A percentile compares a stretch with the other conserved stretches of the same genome.
Evolutionary conservation across 2,113 vertebrate species (phyloP).

Genomic region (Artemisiospiza belli): DNA sequence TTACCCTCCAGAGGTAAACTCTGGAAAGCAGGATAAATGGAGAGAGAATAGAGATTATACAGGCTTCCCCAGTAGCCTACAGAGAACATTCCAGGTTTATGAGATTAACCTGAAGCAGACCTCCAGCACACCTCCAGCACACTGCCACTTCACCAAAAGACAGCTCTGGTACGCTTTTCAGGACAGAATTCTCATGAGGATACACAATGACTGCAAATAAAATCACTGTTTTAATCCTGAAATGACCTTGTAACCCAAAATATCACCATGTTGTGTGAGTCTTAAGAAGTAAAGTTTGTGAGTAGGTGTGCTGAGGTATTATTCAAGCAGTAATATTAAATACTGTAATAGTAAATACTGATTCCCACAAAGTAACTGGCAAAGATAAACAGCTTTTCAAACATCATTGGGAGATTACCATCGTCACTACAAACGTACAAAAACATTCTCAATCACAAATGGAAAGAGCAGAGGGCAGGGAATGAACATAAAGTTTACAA

Average conservation of each 20-base stretch:
- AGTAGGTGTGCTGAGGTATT: background rate
- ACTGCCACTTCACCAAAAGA: background rate
- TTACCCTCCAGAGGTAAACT: background rate
- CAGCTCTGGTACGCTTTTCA: background rate
- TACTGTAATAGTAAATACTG: background rate
- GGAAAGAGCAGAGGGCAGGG: background rate
- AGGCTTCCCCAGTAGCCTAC: background rate
- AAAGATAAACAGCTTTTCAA: background rate
- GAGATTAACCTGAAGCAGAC: background rate
- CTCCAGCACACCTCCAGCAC: background rate
- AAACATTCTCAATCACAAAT: background rate
- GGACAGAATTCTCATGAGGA: background rate
- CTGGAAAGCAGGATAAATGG: background rate
- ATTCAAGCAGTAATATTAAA: background rate
- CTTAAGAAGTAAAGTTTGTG: background rate
- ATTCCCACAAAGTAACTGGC: background rate
- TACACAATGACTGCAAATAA: background rate
- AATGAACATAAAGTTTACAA: background rate
- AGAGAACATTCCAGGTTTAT: background rate
- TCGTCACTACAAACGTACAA: background rate
- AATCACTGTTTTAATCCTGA: background rate
- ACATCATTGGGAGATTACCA: background rate
- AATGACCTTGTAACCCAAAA: background rate
- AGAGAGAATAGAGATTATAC: background rate
- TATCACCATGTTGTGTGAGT: background rate